These are phyloP conservation scores for Semibalanus balanoides DNA, from an alignment of 1,140 invertebrate genomes.

Conservation along the genomic window DNA sequence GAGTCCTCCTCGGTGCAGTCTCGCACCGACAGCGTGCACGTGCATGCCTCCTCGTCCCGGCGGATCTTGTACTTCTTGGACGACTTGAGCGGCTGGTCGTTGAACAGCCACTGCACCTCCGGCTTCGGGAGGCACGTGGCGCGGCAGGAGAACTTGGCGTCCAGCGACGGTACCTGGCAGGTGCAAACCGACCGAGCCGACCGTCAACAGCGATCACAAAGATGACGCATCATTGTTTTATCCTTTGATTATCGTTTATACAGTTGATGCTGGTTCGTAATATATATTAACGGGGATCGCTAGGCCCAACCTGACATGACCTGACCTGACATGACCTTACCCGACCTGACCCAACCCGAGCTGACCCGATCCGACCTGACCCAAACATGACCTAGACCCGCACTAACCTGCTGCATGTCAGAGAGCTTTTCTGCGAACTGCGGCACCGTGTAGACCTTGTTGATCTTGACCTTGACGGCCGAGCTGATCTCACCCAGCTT, in stretches of 20 bases:
- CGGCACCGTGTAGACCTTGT: neutral
- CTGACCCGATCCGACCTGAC: too few species aligned
- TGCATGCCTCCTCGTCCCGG: constrained; percentile 58
- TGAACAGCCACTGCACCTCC: constrained; percentile 66
- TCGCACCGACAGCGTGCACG: constrained; percentile 54
- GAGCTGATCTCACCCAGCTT: neutral
- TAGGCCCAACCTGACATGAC: too few species aligned
- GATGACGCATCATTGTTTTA: too few species aligned
- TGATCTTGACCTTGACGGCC: neutral
- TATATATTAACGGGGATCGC: too few species aligned
- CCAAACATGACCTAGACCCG: too few species aligned
- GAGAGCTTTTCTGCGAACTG: neutral
- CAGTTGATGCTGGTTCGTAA: too few species aligned
- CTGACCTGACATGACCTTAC: too few species aligned
- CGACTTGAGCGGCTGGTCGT: constrained; percentile 37
- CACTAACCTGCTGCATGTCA: neutral
- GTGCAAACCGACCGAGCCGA: too few species aligned
- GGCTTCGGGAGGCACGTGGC: constrained; percentile 73
- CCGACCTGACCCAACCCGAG: too few species aligned
- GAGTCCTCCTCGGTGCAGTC: constrained; percentile 49
- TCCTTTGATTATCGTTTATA: too few species aligned
- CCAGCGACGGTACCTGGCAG: neutral
- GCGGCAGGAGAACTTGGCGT: constrained; percentile 59
- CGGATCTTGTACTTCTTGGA: constrained; percentile 59
- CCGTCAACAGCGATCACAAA: too few species aligned